Conservation (phyloP, 2,113 vertebrate genomes). For the Lipotes vexillifer region DNA sequence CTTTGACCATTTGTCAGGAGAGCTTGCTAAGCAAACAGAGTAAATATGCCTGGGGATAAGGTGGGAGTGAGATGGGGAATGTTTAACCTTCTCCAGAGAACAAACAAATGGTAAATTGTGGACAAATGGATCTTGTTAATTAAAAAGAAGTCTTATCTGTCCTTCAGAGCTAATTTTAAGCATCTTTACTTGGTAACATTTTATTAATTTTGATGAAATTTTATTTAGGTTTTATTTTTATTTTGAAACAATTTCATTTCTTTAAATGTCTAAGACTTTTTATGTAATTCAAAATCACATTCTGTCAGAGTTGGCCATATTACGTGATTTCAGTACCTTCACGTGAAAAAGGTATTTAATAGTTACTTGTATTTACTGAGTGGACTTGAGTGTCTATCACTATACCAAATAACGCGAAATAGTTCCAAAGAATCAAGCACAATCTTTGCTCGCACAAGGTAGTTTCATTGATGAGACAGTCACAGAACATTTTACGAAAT, state of each 20-base stretch:
- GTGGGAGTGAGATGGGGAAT: neutral
- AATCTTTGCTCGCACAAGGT: neutral
- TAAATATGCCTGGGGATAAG: neutral
- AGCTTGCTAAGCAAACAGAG: neutral
- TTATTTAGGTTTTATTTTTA: neutral
- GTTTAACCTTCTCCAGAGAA: constrained; percentile 22
- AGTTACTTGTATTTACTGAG: neutral
- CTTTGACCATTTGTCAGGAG: neutral
- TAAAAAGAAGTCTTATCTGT: neutral
- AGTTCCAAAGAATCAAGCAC: neutral
- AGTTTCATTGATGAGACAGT: neutral
- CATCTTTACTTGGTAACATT: constrained; percentile 19
- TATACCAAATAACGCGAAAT: neutral
- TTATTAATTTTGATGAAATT: constrained; percentile 35
- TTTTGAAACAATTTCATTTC: constrained; percentile 16
- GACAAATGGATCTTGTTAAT: constrained; percentile 18
- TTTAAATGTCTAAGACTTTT: constrained; percentile 1
- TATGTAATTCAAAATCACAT: neutral
- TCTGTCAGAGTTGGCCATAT: neutral
- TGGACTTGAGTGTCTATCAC: neutral
- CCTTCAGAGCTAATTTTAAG: neutral
- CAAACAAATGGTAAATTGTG: constrained; percentile 31
- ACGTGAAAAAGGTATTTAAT: neutral
- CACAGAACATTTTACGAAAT: neutral
- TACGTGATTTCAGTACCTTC: neutral